Conservation (phyloP, 2,113 vertebrate species). For the Oxyruncus cristatus region DNA sequence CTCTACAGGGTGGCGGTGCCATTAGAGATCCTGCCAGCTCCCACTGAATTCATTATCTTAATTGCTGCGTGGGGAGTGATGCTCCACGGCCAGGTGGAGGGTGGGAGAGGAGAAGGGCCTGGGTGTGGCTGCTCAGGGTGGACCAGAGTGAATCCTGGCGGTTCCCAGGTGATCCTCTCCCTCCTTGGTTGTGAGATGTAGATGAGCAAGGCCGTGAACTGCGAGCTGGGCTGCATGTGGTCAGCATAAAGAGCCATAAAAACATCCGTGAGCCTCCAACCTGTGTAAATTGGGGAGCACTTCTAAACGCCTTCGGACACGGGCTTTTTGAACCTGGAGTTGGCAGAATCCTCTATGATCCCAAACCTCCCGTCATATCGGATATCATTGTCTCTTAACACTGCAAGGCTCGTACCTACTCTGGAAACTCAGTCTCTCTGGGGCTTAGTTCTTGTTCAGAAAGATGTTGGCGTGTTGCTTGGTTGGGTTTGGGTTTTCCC, state of each 20-base stretch:
- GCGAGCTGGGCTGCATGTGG: background rate
- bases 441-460: background rate
- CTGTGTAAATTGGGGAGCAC: background rate
- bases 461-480: background rate
- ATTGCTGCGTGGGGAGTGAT: background rate
- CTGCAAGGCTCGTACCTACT: background rate
- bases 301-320: background rate
- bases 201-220: background rate
- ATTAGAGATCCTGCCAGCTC: slow-evolving; percentile 52
- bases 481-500: background rate
- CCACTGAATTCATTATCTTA: background rate
- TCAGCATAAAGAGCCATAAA: background rate
- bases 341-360: slow-evolving; percentile 58
- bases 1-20: slow-evolving; percentile 48
- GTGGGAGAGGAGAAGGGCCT: background rate
- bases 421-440: background rate
- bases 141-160: background rate
- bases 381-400: background rate
- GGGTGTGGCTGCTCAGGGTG: background rate
- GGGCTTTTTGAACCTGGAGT: background rate
- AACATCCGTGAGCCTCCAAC: accelerated
- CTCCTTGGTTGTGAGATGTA: background rate
- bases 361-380: background rate
- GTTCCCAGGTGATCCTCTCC: background rate
- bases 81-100: background rate